These are phyloP conservation scores for Battus philenor DNA, from an alignment of 1,140 invertebrate species.

Conservation along the genomic window DNA sequence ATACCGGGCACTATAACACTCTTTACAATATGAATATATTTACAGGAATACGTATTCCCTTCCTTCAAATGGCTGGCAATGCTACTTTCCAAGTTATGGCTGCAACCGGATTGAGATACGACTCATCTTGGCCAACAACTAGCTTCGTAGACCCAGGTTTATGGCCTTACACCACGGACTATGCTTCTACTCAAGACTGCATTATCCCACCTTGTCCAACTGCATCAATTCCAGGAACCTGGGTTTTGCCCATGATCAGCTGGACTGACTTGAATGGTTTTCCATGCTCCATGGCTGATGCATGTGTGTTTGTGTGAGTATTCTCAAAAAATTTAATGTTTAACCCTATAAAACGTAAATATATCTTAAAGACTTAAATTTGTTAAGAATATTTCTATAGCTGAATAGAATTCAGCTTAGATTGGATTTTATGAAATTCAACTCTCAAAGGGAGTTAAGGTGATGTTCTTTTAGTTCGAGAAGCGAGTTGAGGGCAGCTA, in stretches of 20 bases:
- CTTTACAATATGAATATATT: too few species aligned
- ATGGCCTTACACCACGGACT: slow-evolving; percentile 86
- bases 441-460: too few species aligned
- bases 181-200: slow-evolving; percentile 79
- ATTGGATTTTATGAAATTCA: too few species aligned
- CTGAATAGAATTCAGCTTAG: too few species aligned
- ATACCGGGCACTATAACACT: too few species aligned
- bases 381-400: too few species aligned
- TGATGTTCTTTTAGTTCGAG: too few species aligned
- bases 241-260: slow-evolving; percentile 81
- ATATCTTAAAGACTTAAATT: too few species aligned
- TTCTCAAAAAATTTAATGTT: not conserved
- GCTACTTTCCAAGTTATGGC: slow-evolving; percentile 74
- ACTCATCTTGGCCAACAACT: slow-evolving; percentile 80
- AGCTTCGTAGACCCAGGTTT: slow-evolving; percentile 75
- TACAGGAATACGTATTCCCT: slow-evolving; percentile 80
- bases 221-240: slow-evolving; percentile 77
- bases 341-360: too few species aligned
- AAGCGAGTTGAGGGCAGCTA: too few species aligned
- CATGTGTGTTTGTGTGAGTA: slow-evolving; percentile 75
- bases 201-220: slow-evolving; percentile 79
- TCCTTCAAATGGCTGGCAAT: slow-evolving; percentile 81
- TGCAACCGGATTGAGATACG: slow-evolving; percentile 75
- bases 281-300: slow-evolving; percentile 80
- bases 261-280: slow-evolving; percentile 70